Base-by-base conservation (phyloP, 2,113 vertebrate genomes). In the Sisor rabdophorus region DNA sequence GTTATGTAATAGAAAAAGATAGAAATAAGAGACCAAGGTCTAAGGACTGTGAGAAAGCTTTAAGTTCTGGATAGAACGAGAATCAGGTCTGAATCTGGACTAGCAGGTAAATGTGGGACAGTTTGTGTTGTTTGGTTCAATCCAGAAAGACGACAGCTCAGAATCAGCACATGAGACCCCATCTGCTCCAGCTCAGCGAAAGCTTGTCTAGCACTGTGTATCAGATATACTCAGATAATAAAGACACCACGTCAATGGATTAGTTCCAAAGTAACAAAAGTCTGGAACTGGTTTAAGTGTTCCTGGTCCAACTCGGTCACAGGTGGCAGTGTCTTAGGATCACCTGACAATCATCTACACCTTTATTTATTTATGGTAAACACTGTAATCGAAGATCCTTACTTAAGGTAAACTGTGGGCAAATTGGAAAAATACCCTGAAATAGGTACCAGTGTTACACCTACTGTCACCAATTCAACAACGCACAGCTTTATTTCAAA, bases 51-150 rank as follows among this genome's bases (percentile, higher is more conserved):
- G 47, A 30, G 40, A 75, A 44, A 59, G 54, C 71, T 44, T 20
- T 24, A 20, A 50, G 50, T 30, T 71, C 47, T 67, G 60, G 44
- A 73, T 6, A 73, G 20, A 77, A 40, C 50, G 32, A 81, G 69
- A 79, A 24, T 72, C 20, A 61, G 32, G 20, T 53, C 36, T 47
- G 47, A 44, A 75, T 74, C 19, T 48, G 60, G 47, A 44, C 60
- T 65, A 68, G 73, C 73, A 59, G 58, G 75, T 61, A 50, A 67
- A 77, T 79, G 72, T 68, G 63, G 63, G 47, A 81, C 76, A 70
- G 70, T 78, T 82, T 58, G 56, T 72, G 73, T 77, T 76, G 63
- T 76, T 76, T 71, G 30, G 67, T 64, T 82, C 71, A 79, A 78
- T 80, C 76, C 76, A 64, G 22, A 60, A 50, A 48, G 63, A 61